phyloP scores from a whole-genome alignment of 2,797 vertebrate species.

The Alouatta caraya region DNA sequence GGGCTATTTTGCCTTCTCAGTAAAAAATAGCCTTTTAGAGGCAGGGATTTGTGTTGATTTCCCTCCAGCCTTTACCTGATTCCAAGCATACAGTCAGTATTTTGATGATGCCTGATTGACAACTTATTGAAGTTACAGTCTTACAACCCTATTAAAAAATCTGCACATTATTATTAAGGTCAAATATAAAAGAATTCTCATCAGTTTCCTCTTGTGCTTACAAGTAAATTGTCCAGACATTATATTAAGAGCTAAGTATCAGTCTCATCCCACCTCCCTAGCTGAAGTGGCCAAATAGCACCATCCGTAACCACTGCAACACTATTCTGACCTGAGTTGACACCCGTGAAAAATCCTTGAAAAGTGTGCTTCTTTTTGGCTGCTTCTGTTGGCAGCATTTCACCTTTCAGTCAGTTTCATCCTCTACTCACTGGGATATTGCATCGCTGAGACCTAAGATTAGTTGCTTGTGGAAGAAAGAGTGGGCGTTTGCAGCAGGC shows the following conservation, averaged over 20 bases:
- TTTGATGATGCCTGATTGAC: neutral
- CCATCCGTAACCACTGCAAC: neutral
- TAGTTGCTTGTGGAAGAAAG: constrained; percentile 50
- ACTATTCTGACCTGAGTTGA: neutral
- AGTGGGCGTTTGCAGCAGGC: constrained; percentile 62
- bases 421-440: constrained; percentile 1
- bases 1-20: neutral
- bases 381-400: constrained; percentile 32
- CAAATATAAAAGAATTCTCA: neutral
- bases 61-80: neutral
- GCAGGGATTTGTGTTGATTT: neutral
- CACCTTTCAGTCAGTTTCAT: constrained; percentile 18
- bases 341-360: neutral
- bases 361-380: neutral
- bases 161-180: neutral
- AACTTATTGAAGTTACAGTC: neutral
- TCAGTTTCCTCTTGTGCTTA: constrained; percentile 9
- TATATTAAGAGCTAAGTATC: neutral
- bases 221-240: neutral
- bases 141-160: neutral
- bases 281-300: neutral
- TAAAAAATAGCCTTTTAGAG: neutral
- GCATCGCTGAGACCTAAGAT: constrained; percentile 64
- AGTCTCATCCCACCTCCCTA: neutral
- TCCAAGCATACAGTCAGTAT: neutral